These are phyloP conservation scores for Siphamia tubifer DNA, from an alignment of 2,113 vertebrate species.

Conservation along the genomic window DNA sequence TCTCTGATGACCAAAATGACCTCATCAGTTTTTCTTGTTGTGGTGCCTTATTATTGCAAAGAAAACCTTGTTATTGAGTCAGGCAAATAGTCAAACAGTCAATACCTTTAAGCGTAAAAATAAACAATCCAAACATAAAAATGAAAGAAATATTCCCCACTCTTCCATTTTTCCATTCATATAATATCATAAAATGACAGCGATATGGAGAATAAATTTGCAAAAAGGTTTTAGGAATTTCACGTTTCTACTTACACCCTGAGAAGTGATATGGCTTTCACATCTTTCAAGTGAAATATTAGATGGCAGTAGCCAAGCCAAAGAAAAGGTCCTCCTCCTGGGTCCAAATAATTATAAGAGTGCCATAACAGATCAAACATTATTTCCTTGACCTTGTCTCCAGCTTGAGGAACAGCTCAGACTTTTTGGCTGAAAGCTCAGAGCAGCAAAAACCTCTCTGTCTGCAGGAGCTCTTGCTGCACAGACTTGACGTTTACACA, in stretches of 20 bases:
- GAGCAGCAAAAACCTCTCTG: conserved; percentile 35
- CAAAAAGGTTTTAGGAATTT: conserved; percentile 27
- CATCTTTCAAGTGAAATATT: conserved; percentile 69
- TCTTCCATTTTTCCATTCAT: no score
- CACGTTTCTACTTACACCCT: conserved; percentile 21
- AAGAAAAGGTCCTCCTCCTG: conserved; percentile 70
- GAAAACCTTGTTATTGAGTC: no score
- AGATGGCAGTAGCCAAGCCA: conserved; percentile 61
- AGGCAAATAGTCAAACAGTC: no score
- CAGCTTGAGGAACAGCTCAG: conserved; percentile 59
- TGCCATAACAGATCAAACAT: conserved; percentile 73
- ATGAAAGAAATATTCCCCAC: no score
- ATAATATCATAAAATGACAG: conserved; percentile 5
- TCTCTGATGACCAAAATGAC: no score
- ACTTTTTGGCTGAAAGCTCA: conserved; percentile 49
- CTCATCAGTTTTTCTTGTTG: no score
- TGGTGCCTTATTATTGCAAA: no score
- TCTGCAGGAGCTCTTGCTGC: conserved; percentile 46
- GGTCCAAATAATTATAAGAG: conserved; percentile 74
- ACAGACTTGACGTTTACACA: conserved; percentile 60
- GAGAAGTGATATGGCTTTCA: conserved; percentile 45
- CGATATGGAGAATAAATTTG: conserved; percentile 14
- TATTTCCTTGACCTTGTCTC: conserved; percentile 72
- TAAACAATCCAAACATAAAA: no score
- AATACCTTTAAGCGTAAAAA: no score